Evolutionary conservation across 2,888 invertebrate species (phyloP), one percentile per base, ranked within the genome.

Genomic region (Leptinotarsa haldemani): DNA sequence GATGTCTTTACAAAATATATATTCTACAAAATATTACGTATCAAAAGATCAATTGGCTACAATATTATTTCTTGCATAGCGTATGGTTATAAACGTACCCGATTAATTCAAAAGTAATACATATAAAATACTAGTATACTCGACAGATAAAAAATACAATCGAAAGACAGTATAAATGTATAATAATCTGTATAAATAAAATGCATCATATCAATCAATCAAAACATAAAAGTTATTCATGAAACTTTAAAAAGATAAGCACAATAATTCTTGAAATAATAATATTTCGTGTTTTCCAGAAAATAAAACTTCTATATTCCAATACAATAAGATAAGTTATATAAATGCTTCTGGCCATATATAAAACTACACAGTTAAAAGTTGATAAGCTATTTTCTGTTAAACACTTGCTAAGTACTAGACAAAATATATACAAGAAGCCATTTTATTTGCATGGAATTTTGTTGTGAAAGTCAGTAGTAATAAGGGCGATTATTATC

Each of bases 1-100:
- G 79, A 74, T 77, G 80, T 83, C 80, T 84, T 85, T 85, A 85
- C 85, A 85, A 84, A 85, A 83, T 84, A 83, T 83, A 84, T 83
- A 84, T 79, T 84, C 83, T 85, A 83, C 83, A 83, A 82, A 81
- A 81, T 81, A 79, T 73, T 73, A 77, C 80, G 82, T 84, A 84
- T 84, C 83, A 83, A 84, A 84, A 84, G 74, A 80, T 81, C 81
- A 80, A 75, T 80, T 79, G 75, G 74, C 69, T 73, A 72, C 67
- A 67, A 73, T 74, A 70, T 72, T 77, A 75, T 74, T 78, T 76
- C 76, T 81, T 79, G 76, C 79, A 79, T 77, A 77, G 73, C 70
- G 75, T 73, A 70, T 75, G 75, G 77, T 77, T 77, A 74, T 75
- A 56, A 71, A 64, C 56, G 67, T 74, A 74, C 68, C 70, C 65